Evolutionary conservation across 2,113 vertebrate species (phyloP), one percentile per base, ranked within the genome.

Genomic region (Notarius quadriscutis): DNA sequence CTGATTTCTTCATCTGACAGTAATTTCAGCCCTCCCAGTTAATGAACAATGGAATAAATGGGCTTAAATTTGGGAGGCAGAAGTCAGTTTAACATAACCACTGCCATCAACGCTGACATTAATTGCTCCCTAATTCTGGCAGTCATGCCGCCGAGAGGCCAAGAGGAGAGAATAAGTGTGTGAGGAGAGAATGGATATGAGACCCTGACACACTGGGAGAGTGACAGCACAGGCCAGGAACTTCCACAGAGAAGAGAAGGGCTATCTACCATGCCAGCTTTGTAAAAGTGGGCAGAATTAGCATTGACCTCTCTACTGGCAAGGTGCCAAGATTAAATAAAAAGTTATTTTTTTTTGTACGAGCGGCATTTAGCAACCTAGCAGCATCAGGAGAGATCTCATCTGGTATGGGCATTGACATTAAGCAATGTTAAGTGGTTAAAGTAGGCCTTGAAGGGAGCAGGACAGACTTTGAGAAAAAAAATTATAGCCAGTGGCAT

Each of bases 11-110:
- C 90, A 89, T 92, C 88, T 91, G 92, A 92, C 92, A 91, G 92
- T 92, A 92, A 93, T 93, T 92, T 91, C 90, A 91, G 85, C 82
- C 89, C 87, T 90, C 79, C 72, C 88, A 90, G 90, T 92, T 91
- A 91, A 95, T 94, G 92, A 95, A 94, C 92, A 93, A 94, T 91
- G 92, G 91, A 94, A 90, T 85, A 88, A 92, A 92, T 90, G 92
- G 84, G 89, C 92, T 92, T 92, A 92, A 93, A 92, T 91, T 87
- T 87, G 81, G 85, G 78, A 86, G 92, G 92, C 91, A 93, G 89
- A 86, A 93, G 91, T 93, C 94, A 92, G 90, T 94, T 94, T 94
- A 93, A 91, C 93, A 94, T 92, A 93, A 93, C 91, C 89, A 87
- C 89, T 69, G 79, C 90, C 92, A 92, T 93, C 92, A 92, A 90